Percentiles rank a stretch among this genome's conserved stretches.
Evolutionary conservation across 2,888 invertebrate species (phyloP).

Genomic region (Tetheella fluctuosa): DNA sequence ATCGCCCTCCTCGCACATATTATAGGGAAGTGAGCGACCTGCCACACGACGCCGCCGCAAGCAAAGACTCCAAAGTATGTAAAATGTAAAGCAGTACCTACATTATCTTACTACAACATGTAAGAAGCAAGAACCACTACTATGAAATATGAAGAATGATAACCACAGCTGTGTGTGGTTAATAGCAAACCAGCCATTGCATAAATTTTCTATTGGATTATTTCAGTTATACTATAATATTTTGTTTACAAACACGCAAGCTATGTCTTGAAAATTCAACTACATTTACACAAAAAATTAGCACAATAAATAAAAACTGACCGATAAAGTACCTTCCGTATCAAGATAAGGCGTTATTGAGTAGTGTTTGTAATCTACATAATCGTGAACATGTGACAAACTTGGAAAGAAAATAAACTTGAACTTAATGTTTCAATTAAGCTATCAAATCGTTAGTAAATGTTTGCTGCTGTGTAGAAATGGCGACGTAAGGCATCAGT

Average conservation of each 20-base stretch:
- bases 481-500: not conserved
- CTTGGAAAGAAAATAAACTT: not conserved
- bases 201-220: not conserved
- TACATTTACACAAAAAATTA: not conserved
- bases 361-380: conserved; percentile 4
- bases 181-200: not conserved
- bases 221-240: not conserved
- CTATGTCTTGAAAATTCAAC: not conserved
- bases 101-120: too few species aligned
- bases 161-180: too few species aligned
- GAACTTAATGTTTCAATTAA: conserved; percentile 6
- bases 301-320: not conserved
- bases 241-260: not conserved
- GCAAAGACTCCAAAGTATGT: too few species aligned
- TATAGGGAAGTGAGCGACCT: too few species aligned
- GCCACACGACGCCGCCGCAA: too few species aligned
- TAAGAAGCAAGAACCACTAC: not conserved
- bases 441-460: conserved; percentile 1
- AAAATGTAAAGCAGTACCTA: too few species aligned
- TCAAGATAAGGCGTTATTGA: conserved; percentile 9
- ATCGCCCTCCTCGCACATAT: too few species aligned
- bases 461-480: conserved; percentile 2
- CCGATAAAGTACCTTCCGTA: conserved; percentile 1
- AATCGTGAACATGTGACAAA: conserved; percentile 8
- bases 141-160: not conserved